Evolutionary conservation across 2,113 vertebrate species (phyloP), one percentile per base, ranked within the genome.

Genomic region (Canis aureus): DNA sequence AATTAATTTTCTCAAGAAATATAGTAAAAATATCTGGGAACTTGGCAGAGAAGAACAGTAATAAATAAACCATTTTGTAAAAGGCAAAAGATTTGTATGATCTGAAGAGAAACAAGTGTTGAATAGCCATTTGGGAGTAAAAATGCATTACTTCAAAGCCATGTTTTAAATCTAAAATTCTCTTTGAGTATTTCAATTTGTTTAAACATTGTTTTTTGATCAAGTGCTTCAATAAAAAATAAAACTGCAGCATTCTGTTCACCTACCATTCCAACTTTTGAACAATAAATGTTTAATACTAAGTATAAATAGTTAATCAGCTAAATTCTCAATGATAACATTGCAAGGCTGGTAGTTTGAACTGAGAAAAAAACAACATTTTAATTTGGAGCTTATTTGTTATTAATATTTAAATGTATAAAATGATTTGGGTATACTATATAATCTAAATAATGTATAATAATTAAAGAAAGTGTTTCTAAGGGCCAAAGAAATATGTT

Each of bases 251-350:
- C n/a, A 60, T 78, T 25, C 0, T 55, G 9, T 85, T 96, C 85
- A 16, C 71, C 55, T 82, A 20, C 69, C 43, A 64, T 73, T 86
- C 93, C 11, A 43, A 79, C 62, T 53, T 85, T 73, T 94, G 29
- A 59, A 59, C 0, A 22, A 86, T 93, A 94, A 29, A 29, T 89
- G 53, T 71, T 89, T 95, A 59, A 38, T 81, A 82, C 1, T 35
- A 22, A 89, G 13, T 43, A 71, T 80, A 51, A 97, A 90, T 88
- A 91, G 76, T 95, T 95, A 93, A 73, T 29, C 43, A 94, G 32
- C 32, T 38, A 69, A 81, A 85, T 73, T 87, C 15, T 11, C 62
- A 96, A 11, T 23, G 23, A 92, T 9, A 49, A 8, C 6, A 80
- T 73, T 78, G 89, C 20, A 94, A 89, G 38, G 38, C 60, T 67